phyloP scores from a whole-genome alignment of 2,113 vertebrate species.

The Gymnobelideus leadbeateri region DNA sequence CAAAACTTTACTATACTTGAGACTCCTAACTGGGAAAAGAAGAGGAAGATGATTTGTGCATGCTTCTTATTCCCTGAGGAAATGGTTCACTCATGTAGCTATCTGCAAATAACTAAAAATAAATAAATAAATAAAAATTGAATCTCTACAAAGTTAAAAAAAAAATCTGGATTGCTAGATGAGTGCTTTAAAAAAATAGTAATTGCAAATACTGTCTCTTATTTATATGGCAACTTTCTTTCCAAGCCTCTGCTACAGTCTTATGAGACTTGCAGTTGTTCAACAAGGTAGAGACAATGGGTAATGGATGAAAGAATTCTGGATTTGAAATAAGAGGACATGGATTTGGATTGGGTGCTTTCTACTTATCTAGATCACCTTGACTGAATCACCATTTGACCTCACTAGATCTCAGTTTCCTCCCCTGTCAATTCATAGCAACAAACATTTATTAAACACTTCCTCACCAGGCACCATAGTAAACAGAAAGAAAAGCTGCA shows the following conservation, averaged over 20 bases:
- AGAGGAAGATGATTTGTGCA: slow-evolving; percentile 55
- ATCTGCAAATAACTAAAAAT: slow-evolving; percentile 61
- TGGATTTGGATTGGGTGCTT: no score
- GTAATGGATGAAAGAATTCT: background rate
- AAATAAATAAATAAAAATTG: slow-evolving; percentile 38
- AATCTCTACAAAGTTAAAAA: background rate
- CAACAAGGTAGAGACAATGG: background rate
- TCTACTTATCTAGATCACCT: no score
- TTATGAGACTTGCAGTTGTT: background rate
- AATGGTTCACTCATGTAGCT: slow-evolving; percentile 53
- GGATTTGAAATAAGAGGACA: no score
- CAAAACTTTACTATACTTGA: slow-evolving; percentile 49
- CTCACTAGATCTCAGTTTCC: no score
- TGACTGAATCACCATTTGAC: no score
- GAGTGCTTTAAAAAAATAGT: background rate
- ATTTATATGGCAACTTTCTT: background rate
- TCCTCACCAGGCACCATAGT: no score
- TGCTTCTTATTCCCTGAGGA: slow-evolving; percentile 56
- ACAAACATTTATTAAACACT: no score
- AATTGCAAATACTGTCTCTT: background rate
- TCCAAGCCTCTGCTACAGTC: background rate
- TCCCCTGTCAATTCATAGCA: no score
- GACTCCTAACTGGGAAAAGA: slow-evolving; percentile 68
- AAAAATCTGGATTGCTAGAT: background rate
- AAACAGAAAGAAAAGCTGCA: no score